Conservation (phyloP, 2,888 invertebrate genomes). For the Gymnocheta viridis region DNA sequence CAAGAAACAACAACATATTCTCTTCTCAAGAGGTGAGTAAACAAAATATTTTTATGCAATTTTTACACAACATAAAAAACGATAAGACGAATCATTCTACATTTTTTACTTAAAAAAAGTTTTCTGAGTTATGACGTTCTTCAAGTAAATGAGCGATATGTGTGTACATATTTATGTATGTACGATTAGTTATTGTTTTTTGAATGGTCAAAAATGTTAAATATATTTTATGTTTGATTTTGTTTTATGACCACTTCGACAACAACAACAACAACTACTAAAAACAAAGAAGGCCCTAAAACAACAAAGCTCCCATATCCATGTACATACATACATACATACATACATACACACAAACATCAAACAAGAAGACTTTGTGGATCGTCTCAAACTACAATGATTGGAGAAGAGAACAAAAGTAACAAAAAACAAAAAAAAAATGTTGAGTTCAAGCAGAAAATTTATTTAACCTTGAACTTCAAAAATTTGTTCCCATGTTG, state of each 20-base stretch:
- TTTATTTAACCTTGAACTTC: constrained; percentile 81
- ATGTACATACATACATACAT: too few relatives aligned
- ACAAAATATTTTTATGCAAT: too few relatives aligned
- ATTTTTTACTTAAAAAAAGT: too few relatives aligned
- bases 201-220: constrained; percentile 11
- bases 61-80: too few relatives aligned
- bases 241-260: background rate
- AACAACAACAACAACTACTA: background rate
- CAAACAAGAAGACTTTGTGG: constrained; percentile 19
- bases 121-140: too few relatives aligned
- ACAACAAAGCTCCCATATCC: background rate
- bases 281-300: constrained; percentile 33
- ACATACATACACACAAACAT: background rate
- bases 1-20: too few relatives aligned
- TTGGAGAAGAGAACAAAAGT: constrained; percentile 8
- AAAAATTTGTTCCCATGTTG: constrained; percentile 71
- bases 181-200: background rate
- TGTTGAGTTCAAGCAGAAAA: constrained; percentile 61
- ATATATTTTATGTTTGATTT: background rate
- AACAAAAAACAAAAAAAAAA: constrained; percentile 9
- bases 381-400: constrained; percentile 26
- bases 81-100: too few relatives aligned
- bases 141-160: too few relatives aligned
- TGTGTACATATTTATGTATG: background rate
- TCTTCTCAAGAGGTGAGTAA: too few relatives aligned